Evolutionary conservation across 2,113 vertebrate genomes (phyloP).

Genomic region (Pycnonotus jocosus): DNA sequence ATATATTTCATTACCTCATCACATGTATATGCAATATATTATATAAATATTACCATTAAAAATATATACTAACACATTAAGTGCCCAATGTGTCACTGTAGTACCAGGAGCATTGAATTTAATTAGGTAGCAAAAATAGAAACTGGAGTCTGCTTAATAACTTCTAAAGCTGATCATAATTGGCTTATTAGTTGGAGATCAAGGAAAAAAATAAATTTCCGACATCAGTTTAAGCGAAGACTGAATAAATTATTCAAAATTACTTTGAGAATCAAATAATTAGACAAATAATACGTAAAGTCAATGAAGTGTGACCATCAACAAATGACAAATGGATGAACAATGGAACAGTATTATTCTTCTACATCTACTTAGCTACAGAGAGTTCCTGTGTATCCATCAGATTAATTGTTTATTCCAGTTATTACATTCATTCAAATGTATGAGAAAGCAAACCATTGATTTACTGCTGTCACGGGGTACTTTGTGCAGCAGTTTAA

Average conservation of each 20-base stretch:
- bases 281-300: not conserved
- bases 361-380: not conserved
- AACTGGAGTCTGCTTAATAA: not conserved
- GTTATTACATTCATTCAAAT: conserved; percentile 46
- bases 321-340: not conserved
- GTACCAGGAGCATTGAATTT: not conserved
- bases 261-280: conserved; percentile 16
- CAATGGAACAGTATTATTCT: not conserved
- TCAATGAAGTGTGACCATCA: not conserved
- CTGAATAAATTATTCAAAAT: not conserved
- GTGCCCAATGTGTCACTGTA: not conserved
- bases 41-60: not conserved
- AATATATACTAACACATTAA: not conserved
- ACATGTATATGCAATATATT: not conserved
- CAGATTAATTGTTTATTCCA: conserved; percentile 45
- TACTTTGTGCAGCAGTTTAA: conserved; percentile 62
- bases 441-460: conserved; percentile 21
- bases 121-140: conserved; percentile 12
- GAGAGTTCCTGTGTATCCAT: conserved; percentile 3
- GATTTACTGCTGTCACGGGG: conserved; percentile 47
- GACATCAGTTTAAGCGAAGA: not conserved
- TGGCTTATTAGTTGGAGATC: not conserved
- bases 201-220: not conserved
- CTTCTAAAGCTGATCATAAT: not conserved
- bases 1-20: not conserved